Evolutionary conservation across 2,888 invertebrate genomes (phyloP).

Genomic region (Heliconius cydno): DNA sequence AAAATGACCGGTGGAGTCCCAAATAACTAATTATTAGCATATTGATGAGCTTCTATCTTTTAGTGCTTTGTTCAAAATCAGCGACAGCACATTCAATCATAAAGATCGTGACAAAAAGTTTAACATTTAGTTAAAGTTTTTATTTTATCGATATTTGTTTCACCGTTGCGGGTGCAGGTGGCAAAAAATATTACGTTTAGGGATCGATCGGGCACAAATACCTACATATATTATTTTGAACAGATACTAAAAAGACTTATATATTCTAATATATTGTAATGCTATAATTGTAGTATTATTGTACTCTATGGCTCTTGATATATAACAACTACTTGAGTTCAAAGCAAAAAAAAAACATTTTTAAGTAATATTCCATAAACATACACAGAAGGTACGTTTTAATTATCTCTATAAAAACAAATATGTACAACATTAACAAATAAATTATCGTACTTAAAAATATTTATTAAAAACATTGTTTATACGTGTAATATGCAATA

Average conservation of each 20-base stretch:
- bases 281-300: neutral
- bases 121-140: constrained; percentile 62
- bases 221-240: neutral
- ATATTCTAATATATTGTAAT: neutral
- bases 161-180: constrained; percentile 65
- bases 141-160: constrained; percentile 42
- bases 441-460: constrained; percentile 17
- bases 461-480: constrained; percentile 7
- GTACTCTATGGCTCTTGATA: too few species aligned
- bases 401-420: constrained; percentile 3
- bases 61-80: constrained; percentile 80
- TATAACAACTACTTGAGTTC: too few species aligned
- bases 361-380: neutral
- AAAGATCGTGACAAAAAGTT: constrained; percentile 72
- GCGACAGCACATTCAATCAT: constrained; percentile 81
- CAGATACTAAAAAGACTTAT: neutral
- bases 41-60: constrained; percentile 80
- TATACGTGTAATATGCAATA: constrained; percentile 5
- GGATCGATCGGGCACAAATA: constrained; percentile 28
- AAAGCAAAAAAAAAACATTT: neutral
- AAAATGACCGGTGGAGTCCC: constrained; percentile 66
- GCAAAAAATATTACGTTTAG: constrained; percentile 56
- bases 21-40: constrained; percentile 74
- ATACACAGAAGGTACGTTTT: neutral
- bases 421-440: constrained; percentile 28